Base-by-base conservation (phyloP, 2,888 invertebrate species). In the Sphaeridia pumilis region DNA sequence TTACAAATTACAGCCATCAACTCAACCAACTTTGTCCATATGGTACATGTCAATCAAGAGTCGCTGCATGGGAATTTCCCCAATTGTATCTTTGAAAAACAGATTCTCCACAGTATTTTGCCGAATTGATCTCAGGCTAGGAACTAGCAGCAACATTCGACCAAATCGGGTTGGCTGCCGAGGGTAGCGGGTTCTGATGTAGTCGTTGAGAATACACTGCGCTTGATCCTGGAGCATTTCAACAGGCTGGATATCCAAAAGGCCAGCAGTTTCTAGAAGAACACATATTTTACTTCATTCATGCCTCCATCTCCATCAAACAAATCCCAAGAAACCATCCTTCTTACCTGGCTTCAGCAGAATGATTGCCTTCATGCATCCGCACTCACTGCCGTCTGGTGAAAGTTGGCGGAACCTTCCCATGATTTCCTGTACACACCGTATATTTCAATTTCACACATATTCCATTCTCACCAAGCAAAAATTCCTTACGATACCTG, bases 151-250 rank as follows among this genome's bases (percentile, higher is more conserved):
- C 7, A 95, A 77, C 2, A 95, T 76, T 10, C 87, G 78, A 0
- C 93, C 92, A 67, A 92, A 92, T 63, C 93, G 78, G 0, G 88
- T 88, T 0, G 88, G 87, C 68, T 90, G 90, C 10, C 87, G 76
- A 0, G 88, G 83, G 69, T 89, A 87, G 57, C 86, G 78, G 14
- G 87, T 81, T 36, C 88, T 77, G n/a, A 90, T 86, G 70, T 93
- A 92, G 71, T 93, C 92, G 0, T 86, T 85, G 44, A 94, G 77
- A 63, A 93, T 88, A 70, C 89, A 89, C 67, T 93, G 90, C 0
- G 90, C 90, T 72, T 93, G 92, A 70, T 93, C 92, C 72, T 93
- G 92, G 21, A 93, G 76, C 83, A 87, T 87, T 71, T 93, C 90
- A 10, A 93, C 88, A 0, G 89, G 87, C 66, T 88, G 87, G 0